Evolutionary conservation across 2,888 invertebrate genomes (phyloP).

Genomic region (Phasia obesa): DNA sequence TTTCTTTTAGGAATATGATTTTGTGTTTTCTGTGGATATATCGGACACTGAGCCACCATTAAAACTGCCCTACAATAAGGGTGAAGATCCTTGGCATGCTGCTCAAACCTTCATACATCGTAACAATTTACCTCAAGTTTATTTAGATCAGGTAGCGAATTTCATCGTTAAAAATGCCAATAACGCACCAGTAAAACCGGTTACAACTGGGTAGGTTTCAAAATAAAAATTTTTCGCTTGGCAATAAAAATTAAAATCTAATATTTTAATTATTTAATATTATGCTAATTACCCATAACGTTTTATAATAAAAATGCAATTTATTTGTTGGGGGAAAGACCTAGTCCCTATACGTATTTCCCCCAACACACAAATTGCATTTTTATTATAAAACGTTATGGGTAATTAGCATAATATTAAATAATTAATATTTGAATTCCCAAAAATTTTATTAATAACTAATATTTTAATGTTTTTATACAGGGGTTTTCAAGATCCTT

Average conservation of each 20-base stretch:
- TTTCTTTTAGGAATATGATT: constrained; percentile 89
- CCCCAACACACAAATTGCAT: no score
- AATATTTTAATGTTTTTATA: no score
- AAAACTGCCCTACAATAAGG: constrained; percentile 94
- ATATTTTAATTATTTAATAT: no score
- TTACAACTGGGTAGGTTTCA: constrained; percentile 71
- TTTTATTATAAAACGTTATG: no score
- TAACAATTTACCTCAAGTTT: constrained; percentile 91
- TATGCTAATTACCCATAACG: no score
- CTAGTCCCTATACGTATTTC: no score
- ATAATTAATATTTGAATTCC: no score
- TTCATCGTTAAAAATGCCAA: constrained; percentile 93
- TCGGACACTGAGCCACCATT: constrained; percentile 94
- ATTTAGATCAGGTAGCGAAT: constrained; percentile 95
- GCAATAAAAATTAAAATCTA: no score
- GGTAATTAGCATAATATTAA: no score
- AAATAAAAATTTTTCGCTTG: neutral
- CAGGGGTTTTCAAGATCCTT: constrained; percentile 85
- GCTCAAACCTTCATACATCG: constrained; percentile 95
- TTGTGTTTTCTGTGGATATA: constrained; percentile 97
- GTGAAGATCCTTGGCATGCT: constrained; percentile 95
- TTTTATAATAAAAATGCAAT: no score
- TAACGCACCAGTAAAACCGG: constrained; percentile 55
- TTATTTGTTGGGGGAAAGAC: no score
- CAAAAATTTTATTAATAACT: no score